Evolutionary conservation across 2,797 vertebrate genomes (phyloP), one percentile per base, ranked within the genome.

Genomic region (Neoniphon sammara): DNA sequence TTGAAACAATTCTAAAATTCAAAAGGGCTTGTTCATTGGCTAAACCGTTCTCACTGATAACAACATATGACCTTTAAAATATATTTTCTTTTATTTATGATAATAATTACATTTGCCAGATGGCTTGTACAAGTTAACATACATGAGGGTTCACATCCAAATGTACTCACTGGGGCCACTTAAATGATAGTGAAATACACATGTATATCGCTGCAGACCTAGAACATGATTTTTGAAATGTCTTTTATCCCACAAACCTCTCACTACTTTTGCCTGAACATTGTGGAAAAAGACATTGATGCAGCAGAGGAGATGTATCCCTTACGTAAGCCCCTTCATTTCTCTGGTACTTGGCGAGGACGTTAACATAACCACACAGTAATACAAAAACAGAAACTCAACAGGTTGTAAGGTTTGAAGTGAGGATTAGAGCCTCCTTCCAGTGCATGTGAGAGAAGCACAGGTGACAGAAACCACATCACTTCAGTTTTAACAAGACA

Each of bases 51-150:
- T 52, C 7, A 65, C 6, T 5, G 9, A 7, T 17, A 34, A 2
- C 20, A 75, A 73, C 0, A 1, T n/a, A 39, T 70, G 3, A 57
- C n/a, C 5, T 58, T 70, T 78, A 65, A 82, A 77, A 84, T 67
- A 72, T 64, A 50, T 11, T 8, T 3, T 17, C 12, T 61, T 85
- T 76, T 77, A 79, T 85, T 86, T 3, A 59, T 46, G 58, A 63
- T 44, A 54, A 27, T 71, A 59, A 58, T 76, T 44, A 76, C 62
- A 83, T 80, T 63, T 49, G 75, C 14, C 36, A 47, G 39, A 15
- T 73, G 39, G 52, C 46, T 7, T 53, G 59, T 21, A 64, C 53
- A 46, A 42, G 9, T 18, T 55, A 6, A 67, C 55, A 50, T 25
- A 47, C 15, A 20, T 34, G 15, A 36, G 8, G 30, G n/a, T 11